Evolutionary conservation across 1,140 invertebrate species (phyloP), one percentile per base, ranked within the genome.

Genomic region (Drosophila busckii): DNA sequence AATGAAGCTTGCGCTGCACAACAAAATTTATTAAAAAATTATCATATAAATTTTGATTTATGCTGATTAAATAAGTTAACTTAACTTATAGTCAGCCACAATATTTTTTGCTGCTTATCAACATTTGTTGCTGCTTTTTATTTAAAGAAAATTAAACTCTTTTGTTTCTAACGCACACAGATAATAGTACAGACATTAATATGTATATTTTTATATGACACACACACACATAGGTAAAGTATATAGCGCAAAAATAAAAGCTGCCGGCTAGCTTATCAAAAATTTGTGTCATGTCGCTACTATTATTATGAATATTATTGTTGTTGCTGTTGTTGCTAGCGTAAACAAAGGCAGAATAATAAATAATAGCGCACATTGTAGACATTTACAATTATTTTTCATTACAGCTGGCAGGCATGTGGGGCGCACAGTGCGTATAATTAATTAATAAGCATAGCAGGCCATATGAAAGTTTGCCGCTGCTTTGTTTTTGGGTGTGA

Each of bases 321-420:
- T 44, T 52, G 34, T 60, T 23, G 25, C 20, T 34, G 40, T 34
- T 42, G 29, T 48, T 41, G 48, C 16, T 45, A 49, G 20, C 54
- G 66, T 82, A 75, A 82, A 82, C 76, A 82, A 75, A 66, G 42
- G 44, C 35, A 25, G 41, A 82, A 70, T 67, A 62, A 70, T 75
- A 82, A 82, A 59, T 82, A 61, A 48, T 49, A 68, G 26, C 38
- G 56, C 31, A 53, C 40, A 45, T 20, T n/a, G 44, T 23, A 13
- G 35, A 31, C 34, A 55, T 61, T 70, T 26, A 66, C 42, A 32
- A 25, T 32, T 16, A 29, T 38, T 60, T 60, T 64, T 38, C 49
- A 60, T 67, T 9, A 9, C n/a, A n/a, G n/a, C n/a, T n/a, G n/a
- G n/a, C n/a, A 6, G 12, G 23, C 50, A 16, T 35, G 8, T 2